phyloP scores from a whole-genome alignment of 2,797 vertebrate species.

The Babyrousa celebensis region DNA sequence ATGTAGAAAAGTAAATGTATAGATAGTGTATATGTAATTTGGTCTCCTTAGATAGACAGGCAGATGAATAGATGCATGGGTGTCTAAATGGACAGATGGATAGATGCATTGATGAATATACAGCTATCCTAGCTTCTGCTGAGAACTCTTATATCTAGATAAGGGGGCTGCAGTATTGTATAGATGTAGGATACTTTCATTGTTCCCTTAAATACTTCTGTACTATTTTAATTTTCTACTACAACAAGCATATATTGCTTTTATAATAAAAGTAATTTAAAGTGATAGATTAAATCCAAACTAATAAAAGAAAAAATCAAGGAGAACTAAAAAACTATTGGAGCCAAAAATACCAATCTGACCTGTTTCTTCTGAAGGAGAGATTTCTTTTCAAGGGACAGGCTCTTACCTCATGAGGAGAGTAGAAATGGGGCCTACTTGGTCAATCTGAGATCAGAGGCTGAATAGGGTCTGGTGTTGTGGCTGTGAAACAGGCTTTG shows the following conservation, averaged over 20 bases:
- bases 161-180: not conserved
- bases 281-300: conserved; percentile 20
- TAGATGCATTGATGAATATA: not conserved
- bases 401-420: not conserved
- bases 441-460: not conserved
- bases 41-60: not conserved
- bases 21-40: not conserved
- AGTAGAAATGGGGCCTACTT: not conserved
- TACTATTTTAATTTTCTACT: conserved; percentile 58
- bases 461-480: not conserved
- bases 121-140: not conserved
- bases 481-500: not conserved
- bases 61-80: not conserved
- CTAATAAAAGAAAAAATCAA: not conserved
- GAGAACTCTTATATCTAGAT: not conserved
- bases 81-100: not conserved
- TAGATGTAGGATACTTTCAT: not conserved
- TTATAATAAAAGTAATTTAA: conserved; percentile 42
- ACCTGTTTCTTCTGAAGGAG: not conserved
- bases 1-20: not conserved
- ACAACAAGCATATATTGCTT: not conserved
- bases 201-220: conserved; percentile 11
- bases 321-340: not conserved
- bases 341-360: not conserved
- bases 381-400: not conserved